Evolutionary conservation across 2,797 vertebrate genomes (phyloP), one percentile per base, ranked within the genome.

Genomic region (Naso thynnoides): DNA sequence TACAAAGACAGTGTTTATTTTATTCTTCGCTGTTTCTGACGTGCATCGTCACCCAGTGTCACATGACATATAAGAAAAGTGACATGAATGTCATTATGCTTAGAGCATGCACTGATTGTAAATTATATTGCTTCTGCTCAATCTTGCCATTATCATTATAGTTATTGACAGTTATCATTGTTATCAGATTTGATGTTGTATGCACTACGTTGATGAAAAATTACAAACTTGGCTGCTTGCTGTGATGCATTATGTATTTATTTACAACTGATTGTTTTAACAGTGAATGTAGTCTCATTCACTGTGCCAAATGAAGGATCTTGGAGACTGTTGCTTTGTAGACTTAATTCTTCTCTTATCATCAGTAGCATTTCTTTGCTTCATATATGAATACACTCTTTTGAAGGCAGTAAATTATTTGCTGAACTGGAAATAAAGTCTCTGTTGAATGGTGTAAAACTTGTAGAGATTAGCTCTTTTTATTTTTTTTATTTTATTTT

Each of bases 51-150:
- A 91, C 90, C 88, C 80, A 84, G 85, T 86, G 87, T 93, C 89
- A 89, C 90, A 90, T 85, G 78, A 90, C 89, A 76, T 68, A 66
- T 74, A 84, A 83, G 85, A 88, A 83, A 86, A 86, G 85, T 80
- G 89, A 88, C 85, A 87, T 90, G 92, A 94, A 93, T 93, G 93
- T 95, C 91, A 93, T 94, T 89, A 91, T 87, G 92, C 93, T 94
- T 94, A 91, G 81, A 93, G 94, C 93, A 95, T 94, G 93, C 92
- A 92, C 93, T 91, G 94, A 95, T 94, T 95, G 94, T 95, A 95
- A 91, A 95, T 94, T 94, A 91, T 94, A 94, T 92, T 90, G 93
- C 94, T 95, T 94, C 91, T 92, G 93, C 92, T 92, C 88, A 93
- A 91, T 89, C 92, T 92, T 85, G 76, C 89, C 88, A 92, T 93